Evolutionary conservation across 2,888 invertebrate species (phyloP).

Genomic region (Pseudococcus viburni): DNA sequence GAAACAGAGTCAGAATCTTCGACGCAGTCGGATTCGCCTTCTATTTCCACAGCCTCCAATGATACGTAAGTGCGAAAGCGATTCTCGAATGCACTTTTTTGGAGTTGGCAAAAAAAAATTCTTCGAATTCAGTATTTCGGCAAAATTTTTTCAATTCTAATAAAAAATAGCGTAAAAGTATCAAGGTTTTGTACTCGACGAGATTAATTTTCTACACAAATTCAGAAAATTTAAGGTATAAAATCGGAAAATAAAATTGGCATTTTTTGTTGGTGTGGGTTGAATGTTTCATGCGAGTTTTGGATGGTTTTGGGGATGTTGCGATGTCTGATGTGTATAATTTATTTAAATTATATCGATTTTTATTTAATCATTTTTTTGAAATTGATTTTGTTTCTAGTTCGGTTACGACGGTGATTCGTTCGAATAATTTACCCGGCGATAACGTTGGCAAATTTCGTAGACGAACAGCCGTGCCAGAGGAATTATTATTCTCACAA

Average conservation of each 20-base stretch:
- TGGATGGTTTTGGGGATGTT: no score
- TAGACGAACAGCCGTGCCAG: slow-evolving; percentile 78
- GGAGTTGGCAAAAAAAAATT: neutral
- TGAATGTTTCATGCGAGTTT: no score
- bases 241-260: no score
- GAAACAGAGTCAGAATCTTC: slow-evolving; percentile 61
- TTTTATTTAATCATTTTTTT: neutral
- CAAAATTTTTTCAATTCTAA: no score
- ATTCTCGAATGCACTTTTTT: neutral
- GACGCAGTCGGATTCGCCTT: slow-evolving; percentile 52
- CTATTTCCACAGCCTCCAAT: slow-evolving; percentile 35
- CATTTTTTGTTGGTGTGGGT: no score
- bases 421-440: slow-evolving; percentile 51
- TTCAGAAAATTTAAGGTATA: no score
- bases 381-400: neutral
- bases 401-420: slow-evolving; percentile 19
- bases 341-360: neutral
- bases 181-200: no score
- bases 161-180: no score
- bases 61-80: slow-evolving; percentile 26
- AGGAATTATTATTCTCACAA: slow-evolving; percentile 77
- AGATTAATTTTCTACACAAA: no score
- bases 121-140: no score
- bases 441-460: slow-evolving; percentile 74
- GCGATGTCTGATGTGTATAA: neutral